phyloP scores from a whole-genome alignment of 1,140 invertebrate genomes.

The Drosophila fuyamai region DNA sequence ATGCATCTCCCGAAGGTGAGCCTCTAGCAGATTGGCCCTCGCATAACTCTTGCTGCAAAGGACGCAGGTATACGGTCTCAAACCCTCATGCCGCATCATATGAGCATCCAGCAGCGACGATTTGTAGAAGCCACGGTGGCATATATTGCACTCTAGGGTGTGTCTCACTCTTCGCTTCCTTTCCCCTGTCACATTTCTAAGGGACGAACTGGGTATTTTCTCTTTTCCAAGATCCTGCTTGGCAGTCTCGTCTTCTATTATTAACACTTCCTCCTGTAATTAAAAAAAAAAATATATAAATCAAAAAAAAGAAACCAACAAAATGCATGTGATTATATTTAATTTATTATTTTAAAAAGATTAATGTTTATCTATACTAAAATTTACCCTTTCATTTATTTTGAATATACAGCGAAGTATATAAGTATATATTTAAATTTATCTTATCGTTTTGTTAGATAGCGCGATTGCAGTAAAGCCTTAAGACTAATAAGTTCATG shows the following conservation, averaged over 20 bases:
- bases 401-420: background rate
- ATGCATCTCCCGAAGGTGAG: slow-evolving; percentile 49
- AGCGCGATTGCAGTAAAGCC: background rate
- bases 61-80: slow-evolving; percentile 57
- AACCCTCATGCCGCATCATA: slow-evolving; percentile 58
- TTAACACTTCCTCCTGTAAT: slow-evolving; percentile 65
- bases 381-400: too few species aligned
- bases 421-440: too few species aligned
- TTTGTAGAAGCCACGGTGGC: slow-evolving; percentile 66
- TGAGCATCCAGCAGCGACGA: slow-evolving; percentile 58
- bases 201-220: background rate
- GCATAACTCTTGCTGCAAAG: slow-evolving; percentile 51
- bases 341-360: too few species aligned
- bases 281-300: background rate
- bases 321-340: too few species aligned
- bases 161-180: slow-evolving; percentile 33
- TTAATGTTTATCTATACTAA: too few species aligned
- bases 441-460: slow-evolving; percentile 5
- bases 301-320: background rate
- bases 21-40: slow-evolving; percentile 37
- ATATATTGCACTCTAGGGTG: slow-evolving; percentile 54
- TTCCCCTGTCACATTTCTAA: slow-evolving; percentile 1
- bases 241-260: slow-evolving; percentile 53
- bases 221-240: slow-evolving; percentile 41
- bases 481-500: background rate